Base-by-base conservation (phyloP, 2,797 vertebrate species). In the Delichon dasypus region DNA sequence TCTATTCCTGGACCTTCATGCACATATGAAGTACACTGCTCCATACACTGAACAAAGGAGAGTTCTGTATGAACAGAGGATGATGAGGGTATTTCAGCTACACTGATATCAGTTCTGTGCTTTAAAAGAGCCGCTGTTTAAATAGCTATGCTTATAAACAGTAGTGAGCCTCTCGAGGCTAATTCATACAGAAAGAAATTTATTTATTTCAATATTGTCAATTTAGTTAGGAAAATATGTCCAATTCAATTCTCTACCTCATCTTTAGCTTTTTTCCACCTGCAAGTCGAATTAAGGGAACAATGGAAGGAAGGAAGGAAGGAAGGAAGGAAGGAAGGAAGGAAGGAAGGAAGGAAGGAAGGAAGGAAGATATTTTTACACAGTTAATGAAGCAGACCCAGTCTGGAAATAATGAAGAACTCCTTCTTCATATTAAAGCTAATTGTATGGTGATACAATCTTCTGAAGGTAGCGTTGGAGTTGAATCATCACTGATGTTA, bases 361-460 rank as follows among this genome's bases (percentile, higher is more conserved):
- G 88, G 66, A 71, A 93, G 57, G 81, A 85, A 94, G 86, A 34
- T 71, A 95, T 88, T 91, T 96, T 85, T 89, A 42, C 70, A 61
- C 38, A 90, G 66, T 70, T 84, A 92, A 93, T 83, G 94, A 95
- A 95, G 74, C 79, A 86, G 85, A 94, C 20, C 12, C 5, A 11
- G 61, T 92, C 34, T 95, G 76, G 81, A 93, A 96, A 95, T 84
- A 90, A 93, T 70, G 79, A 88, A 95, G 60, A 84, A 88, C 29
- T 64, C 88, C 85, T 91, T 94, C 58, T 93, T 90, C 5, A 0
- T 73, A 76, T 71, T 70, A 88, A 89, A 79, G 36, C 58, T 95
- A 83, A 84, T 90, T 78, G 55, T 79, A 51, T 62, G 83, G 34
- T 40, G 60, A 87, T 70, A 38, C 50, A 70, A 14, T 92, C 54